Evolutionary conservation across 2,797 vertebrate species (phyloP).

Genomic region (Halcyon smyrnensis): DNA sequence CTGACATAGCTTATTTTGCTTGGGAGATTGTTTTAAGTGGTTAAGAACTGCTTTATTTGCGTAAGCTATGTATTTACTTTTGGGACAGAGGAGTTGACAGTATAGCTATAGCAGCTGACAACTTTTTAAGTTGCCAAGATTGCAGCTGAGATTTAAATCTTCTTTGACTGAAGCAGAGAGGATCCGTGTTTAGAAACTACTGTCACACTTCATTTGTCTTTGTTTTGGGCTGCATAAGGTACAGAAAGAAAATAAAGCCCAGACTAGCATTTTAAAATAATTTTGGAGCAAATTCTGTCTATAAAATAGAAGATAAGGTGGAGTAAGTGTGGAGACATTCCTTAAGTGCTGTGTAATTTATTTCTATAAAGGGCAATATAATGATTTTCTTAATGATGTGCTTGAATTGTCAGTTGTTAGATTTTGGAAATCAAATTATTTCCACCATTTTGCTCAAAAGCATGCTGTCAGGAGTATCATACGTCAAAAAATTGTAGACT

Average conservation of each 20-base stretch:
- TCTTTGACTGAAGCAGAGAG: not conserved
- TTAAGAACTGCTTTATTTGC: not conserved
- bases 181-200: not conserved
- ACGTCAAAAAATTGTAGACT: not conserved
- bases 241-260: not conserved
- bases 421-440: not conserved
- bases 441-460: not conserved
- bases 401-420: not conserved
- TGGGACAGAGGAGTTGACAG: not conserved
- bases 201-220: not conserved
- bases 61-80: not conserved
- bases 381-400: not conserved
- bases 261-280: not conserved
- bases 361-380: not conserved
- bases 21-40: not conserved
- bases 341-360: not conserved
- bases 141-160: not conserved
- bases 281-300: not conserved
- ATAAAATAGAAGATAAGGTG: not conserved
- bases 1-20: not conserved
- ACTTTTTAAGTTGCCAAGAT: not conserved
- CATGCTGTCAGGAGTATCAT: not conserved
- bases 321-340: not conserved
- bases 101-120: not conserved
- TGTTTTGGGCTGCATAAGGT: not conserved